phyloP scores from a whole-genome alignment of 2,113 vertebrate genomes.

The Epinephelus cyanopodus region DNA sequence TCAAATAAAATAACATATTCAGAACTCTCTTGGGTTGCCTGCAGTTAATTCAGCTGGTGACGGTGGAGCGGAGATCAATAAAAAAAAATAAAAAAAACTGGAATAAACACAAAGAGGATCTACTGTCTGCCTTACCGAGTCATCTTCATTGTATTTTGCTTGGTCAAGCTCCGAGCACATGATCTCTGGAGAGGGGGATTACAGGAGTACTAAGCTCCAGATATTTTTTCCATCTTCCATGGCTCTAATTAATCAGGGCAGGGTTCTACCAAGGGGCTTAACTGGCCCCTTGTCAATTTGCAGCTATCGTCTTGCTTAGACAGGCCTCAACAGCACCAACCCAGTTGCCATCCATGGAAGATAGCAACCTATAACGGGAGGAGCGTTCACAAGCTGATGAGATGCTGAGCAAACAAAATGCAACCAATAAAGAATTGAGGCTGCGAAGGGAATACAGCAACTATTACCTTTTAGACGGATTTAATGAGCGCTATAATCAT shows the following conservation, averaged over 20 bases:
- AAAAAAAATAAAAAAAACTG: no score
- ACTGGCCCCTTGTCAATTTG: conserved; percentile 76
- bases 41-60: conserved; percentile 26
- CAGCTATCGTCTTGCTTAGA: conserved; percentile 66
- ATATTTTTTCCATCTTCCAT: conserved; percentile 67
- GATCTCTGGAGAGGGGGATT: conserved; percentile 69
- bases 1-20: conserved; percentile 21
- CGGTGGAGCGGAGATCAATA: conserved; percentile 29
- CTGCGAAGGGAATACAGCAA: conserved; percentile 24
- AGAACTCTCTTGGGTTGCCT: not conserved
- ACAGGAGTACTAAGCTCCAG: conserved; percentile 66
- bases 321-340: conserved; percentile 49
- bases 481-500: conserved; percentile 38
- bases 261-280: conserved; percentile 69
- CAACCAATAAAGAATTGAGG: conserved; percentile 21
- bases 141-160: conserved; percentile 52
- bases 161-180: conserved; percentile 63
- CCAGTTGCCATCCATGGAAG: conserved; percentile 38
- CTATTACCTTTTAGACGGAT: conserved; percentile 22
- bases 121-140: conserved; percentile 36
- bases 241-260: conserved; percentile 80
- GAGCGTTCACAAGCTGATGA: conserved; percentile 33
- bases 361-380: conserved; percentile 47
- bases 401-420: conserved; percentile 60
- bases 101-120: conserved; percentile 28